A percentile compares a stretch with the other conserved stretches of the same genome.
phyloP scores from a whole-genome alignment of 2,797 vertebrate species.

The Limosa lapponica region DNA sequence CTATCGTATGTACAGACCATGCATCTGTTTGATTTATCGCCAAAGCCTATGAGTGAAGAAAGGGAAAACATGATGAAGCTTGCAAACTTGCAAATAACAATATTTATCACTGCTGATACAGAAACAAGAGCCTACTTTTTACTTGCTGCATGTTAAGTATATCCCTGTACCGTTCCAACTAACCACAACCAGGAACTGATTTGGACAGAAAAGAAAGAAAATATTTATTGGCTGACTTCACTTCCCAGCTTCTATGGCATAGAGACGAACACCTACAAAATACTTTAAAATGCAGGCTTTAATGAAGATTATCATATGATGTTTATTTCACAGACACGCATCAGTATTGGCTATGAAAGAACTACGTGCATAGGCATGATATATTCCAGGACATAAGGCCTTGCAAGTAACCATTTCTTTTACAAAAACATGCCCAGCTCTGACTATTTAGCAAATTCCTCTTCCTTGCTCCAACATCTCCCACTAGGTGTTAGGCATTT shows the following conservation, averaged over 20 bases:
- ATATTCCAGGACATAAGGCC: neutral
- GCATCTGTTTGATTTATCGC: conserved; percentile 83
- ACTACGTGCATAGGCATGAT: neutral
- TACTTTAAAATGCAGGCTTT: neutral
- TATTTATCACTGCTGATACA: neutral
- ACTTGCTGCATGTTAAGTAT: neutral
- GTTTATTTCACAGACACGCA: neutral
- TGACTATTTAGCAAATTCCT: neutral
- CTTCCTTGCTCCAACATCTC: neutral
- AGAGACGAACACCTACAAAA: neutral
- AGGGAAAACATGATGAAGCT: neutral
- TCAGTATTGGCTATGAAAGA: neutral
- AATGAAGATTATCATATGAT: neutral
- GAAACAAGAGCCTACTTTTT: neutral
- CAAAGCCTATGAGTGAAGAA: conserved; percentile 79
- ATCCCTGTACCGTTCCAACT: neutral
- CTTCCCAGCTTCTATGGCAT: neutral
- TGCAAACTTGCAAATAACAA: neutral
- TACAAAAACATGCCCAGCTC: neutral
- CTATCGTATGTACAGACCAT: conserved; percentile 90
- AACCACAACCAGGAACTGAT: neutral
- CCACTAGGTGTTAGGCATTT: neutral
- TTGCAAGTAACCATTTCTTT: neutral
- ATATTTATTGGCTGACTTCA: neutral
- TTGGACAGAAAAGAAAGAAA: neutral